Evolutionary conservation across 2,888 invertebrate species (phyloP).

Genomic region (Pyrgus malvae): DNA sequence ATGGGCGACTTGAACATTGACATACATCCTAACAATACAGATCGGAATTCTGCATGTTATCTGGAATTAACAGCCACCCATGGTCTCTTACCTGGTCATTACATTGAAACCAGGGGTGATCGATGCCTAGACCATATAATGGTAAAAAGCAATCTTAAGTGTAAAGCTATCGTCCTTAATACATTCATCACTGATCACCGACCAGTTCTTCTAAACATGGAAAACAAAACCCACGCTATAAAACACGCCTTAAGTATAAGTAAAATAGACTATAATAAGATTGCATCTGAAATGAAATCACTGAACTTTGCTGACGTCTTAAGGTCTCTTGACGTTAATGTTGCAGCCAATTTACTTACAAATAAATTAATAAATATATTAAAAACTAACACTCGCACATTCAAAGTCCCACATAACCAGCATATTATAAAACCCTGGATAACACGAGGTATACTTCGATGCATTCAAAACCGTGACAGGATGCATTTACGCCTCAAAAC

Average conservation of each 20-base stretch:
- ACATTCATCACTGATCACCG: neutral
- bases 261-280: neutral
- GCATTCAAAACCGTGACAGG: neutral
- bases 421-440: neutral
- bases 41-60: neutral
- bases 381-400: neutral
- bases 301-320: neutral
- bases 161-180: neutral
- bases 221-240: neutral
- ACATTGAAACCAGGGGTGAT: neutral
- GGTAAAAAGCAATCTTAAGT: neutral
- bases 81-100: neutral
- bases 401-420: neutral
- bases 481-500: neutral
- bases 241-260: too few relatives aligned
- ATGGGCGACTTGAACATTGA: neutral
- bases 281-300: neutral
- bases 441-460: neutral
- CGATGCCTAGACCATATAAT: neutral
- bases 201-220: neutral
- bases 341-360: neutral
- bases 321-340: neutral
- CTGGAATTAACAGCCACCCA: neutral
- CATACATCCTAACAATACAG: neutral
- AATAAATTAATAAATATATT: neutral